Conservation (phyloP, 37 sponge, comb jelly and placozoan genomes). For the Eunapius fragilis region DNA sequence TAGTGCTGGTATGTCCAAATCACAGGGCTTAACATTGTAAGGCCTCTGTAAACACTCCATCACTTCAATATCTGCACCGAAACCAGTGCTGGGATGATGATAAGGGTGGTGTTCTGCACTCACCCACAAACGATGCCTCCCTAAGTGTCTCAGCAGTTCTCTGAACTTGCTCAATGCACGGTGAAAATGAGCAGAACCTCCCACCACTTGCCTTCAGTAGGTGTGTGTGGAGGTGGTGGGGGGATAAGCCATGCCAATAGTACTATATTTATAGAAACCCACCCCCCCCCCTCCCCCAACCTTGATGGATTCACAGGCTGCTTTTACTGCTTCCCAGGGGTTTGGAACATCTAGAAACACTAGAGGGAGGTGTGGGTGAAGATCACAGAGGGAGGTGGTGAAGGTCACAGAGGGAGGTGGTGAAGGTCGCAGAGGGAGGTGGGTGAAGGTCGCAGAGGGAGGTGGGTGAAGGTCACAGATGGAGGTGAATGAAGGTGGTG, state of each 20-base stretch:
- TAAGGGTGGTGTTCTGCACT: background rate
- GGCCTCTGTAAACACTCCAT: conserved; percentile 79
- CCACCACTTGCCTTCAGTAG: conserved; percentile 60
- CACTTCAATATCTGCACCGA: conserved; percentile 66
- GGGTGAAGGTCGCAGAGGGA: too few relatives aligned
- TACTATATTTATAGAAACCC: too few relatives aligned
- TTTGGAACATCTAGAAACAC: conserved; percentile 93
- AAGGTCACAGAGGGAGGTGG: background rate
- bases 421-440: background rate
- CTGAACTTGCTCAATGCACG: conserved; percentile 98
- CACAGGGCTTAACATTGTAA: conserved; percentile 44
- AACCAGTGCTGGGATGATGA: background rate
- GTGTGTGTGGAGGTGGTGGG: background rate
- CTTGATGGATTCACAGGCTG: conserved; percentile 62
- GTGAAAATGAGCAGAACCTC: conserved; percentile 90
- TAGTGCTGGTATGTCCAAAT: conserved; percentile 28
- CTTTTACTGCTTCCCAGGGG: conserved; percentile 90
- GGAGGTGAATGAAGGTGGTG: background rate
- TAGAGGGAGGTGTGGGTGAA: background rate
- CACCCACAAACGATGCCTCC: conserved; percentile 76
- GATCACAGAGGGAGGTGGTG: background rate
- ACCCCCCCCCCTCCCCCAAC: too few relatives aligned
- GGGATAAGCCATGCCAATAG: too few relatives aligned
- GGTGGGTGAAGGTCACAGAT: background rate
- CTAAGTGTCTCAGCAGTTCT: conserved; percentile 71